Percentiles rank a stretch among this genome's conserved stretches.
phyloP scores from a whole-genome alignment of 2,797 vertebrate species.

The Rhinichthys osculus region DNA sequence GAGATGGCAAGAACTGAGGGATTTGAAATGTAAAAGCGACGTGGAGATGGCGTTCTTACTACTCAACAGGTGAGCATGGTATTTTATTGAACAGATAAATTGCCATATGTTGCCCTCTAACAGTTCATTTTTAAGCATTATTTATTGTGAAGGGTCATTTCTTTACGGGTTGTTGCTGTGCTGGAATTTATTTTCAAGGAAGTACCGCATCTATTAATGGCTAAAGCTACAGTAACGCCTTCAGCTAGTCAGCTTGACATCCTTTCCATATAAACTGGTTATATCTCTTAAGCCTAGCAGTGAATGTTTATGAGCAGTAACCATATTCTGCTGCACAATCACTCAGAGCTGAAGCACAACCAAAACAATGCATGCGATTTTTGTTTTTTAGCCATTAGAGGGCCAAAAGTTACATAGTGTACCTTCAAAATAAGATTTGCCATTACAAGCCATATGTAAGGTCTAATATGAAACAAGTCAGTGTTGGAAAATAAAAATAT shows the following conservation, averaged over 20 bases:
- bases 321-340: not conserved
- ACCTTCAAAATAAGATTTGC: not conserved
- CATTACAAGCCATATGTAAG: not conserved
- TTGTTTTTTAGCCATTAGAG: not conserved
- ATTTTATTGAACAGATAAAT: no score
- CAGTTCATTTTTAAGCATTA: not conserved
- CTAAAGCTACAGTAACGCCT: not conserved
- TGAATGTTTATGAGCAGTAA: not conserved
- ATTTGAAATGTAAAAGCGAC: no score
- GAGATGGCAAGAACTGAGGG: no score
- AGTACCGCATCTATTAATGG: no score
- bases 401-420: not conserved
- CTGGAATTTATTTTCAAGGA: no score
- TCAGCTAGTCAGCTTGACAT: not conserved
- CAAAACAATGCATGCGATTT: not conserved
- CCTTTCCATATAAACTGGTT: no score
- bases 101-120: no score
- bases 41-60: no score
- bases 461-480: not conserved
- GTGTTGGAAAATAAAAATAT: not conserved
- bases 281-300: not conserved
- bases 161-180: no score
- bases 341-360: not conserved
- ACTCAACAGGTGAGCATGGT: no score
- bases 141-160: not conserved